Evolutionary conservation across 2,113 vertebrate genomes (phyloP).

Genomic region (Crypturellus undulatus): DNA sequence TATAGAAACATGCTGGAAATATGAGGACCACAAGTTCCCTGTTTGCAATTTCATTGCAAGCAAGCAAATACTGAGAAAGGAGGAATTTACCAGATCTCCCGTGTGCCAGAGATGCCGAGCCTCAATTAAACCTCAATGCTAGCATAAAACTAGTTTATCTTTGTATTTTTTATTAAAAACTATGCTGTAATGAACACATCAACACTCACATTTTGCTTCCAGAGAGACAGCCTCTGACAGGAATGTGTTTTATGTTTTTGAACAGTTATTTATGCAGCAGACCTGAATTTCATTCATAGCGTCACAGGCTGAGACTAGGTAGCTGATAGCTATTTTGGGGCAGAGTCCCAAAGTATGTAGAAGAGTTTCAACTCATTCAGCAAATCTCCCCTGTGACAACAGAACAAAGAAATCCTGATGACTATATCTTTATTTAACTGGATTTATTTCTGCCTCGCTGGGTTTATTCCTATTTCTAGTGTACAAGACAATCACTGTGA

Average conservation of each 20-base stretch:
- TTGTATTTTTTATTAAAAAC: background rate
- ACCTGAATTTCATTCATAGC: background rate
- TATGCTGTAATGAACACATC: background rate
- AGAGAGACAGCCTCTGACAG: background rate
- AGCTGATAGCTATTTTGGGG: background rate
- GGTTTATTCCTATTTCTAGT: conserved; percentile 24
- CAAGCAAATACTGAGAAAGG: background rate
- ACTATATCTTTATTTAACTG: background rate
- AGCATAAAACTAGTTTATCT: background rate
- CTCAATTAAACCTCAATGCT: background rate
- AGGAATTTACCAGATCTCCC: background rate
- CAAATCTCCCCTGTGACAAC: background rate
- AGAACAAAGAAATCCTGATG: background rate
- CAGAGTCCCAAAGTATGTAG: background rate
- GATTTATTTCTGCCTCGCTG: background rate
- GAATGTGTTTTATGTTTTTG: background rate
- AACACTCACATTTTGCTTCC: background rate
- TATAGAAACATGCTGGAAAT: background rate
- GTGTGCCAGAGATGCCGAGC: background rate
- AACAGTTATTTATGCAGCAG: background rate
- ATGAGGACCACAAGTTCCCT: background rate
- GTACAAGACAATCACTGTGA: background rate
- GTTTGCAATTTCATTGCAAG: background rate
- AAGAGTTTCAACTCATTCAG: background rate
- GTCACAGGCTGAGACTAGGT: background rate